Evolutionary conservation across 2,113 vertebrate genomes (phyloP), one percentile per base, ranked within the genome.

Genomic region (Syrmaticus mikado): DNA sequence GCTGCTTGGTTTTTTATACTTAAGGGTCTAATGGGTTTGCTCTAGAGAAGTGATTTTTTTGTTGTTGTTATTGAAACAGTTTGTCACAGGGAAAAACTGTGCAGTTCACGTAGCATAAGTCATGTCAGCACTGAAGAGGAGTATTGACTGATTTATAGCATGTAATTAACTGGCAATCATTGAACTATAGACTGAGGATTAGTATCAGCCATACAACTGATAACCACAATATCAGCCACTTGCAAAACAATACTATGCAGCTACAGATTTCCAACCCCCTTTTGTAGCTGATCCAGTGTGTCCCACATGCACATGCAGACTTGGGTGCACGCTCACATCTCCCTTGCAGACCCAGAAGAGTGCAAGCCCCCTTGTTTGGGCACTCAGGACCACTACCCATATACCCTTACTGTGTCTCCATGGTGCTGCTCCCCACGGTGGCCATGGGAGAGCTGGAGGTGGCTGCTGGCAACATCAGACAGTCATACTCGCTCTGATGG

Each of bases 301-400:
- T 71, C 52, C 36, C 27, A 34, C 1, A 2, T 0, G 3, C 50
- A 48, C 27, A 11, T 22, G 50, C 9, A 50, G 28, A 28, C 12
- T 85, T 21, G 20, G 45, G 12, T 19, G n/a, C 10, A 2, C 15
- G 6, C 60, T 16, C 43, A 3, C 30, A 0, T 32, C 4, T 6
- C 25, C 2, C 0, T 57, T 1, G 2, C 19, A n/a, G 65, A 32
- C 28, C 1, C 2, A 27, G 58, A 20, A 13, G 25, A n/a, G 32
- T 50, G 17, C 62, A 30, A 48, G 18, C 24, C 25, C 48, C 17
- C 13, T 79, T 6, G 2, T 24, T 25, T 30, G 75, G 52, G n/a
- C 32, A 8, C 34, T 7, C 32, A 22, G 34, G 27, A 50, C 8
- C 11, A 10, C 24, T 87, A n/a, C 32, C n/a, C 5, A 1, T 10